phyloP scores from a whole-genome alignment of 2,888 invertebrate genomes.

The Callinectes sapidus region DNA sequence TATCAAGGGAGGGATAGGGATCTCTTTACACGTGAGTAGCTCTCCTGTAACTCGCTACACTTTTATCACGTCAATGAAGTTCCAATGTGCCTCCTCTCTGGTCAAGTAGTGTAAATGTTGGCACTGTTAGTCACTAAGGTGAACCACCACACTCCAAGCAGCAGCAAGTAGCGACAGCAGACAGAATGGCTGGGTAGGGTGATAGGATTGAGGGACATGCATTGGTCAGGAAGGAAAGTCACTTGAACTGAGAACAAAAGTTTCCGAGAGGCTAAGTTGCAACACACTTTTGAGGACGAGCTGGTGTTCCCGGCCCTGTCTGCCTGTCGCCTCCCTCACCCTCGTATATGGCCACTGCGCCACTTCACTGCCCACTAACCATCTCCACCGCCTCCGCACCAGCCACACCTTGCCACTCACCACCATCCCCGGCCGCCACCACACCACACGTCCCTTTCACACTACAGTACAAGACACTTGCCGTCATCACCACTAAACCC shows the following conservation, averaged over 20 bases:
- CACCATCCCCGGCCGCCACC: conserved; percentile 17
- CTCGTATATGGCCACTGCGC: neutral
- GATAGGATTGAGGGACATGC: neutral
- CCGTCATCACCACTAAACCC: neutral
- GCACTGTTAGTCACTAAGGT: neutral
- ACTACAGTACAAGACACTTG: conserved; percentile 15
- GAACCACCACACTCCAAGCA: neutral
- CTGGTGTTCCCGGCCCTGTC: neutral
- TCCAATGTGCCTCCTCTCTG: neutral
- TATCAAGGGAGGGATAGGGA: neutral
- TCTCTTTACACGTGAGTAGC: neutral
- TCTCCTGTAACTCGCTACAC: conserved; percentile 10
- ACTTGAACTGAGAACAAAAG: neutral
- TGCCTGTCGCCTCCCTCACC: neutral
- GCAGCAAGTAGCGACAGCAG: neutral
- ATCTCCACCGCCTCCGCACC: conserved; percentile 3
- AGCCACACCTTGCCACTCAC: conserved; percentile 26
- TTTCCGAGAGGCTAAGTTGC: neutral
- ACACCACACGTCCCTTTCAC: conserved; percentile 5
- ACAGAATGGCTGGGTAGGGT: neutral
- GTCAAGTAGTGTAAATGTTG: neutral
- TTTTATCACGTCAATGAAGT: neutral
- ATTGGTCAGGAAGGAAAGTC: neutral
- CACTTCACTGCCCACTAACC: conserved; percentile 24
- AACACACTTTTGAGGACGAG: neutral